These are phyloP conservation scores for Chlorodrepanis virens DNA, from an alignment of 2,113 vertebrate genomes.

Conservation along the genomic window DNA sequence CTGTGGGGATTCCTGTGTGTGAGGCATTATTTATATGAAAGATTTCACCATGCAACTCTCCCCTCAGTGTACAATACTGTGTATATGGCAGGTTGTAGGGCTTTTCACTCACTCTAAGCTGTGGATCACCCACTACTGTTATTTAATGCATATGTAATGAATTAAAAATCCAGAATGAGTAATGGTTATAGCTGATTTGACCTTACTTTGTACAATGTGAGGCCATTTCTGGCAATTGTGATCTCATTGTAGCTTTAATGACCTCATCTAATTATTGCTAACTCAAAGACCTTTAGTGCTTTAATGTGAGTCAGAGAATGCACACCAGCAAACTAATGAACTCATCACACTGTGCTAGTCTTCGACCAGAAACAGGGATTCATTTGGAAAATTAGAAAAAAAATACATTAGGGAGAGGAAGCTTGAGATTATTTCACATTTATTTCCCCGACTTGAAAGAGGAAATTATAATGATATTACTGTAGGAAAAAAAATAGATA, in stretches of 20 bases:
- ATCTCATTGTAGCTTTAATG: conserved; percentile 76
- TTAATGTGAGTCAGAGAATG: conserved; percentile 64
- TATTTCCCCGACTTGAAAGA: conserved; percentile 58
- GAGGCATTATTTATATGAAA: background rate
- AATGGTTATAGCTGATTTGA: conserved; percentile 72
- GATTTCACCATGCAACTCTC: background rate
- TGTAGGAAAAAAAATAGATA: background rate
- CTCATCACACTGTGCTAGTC: conserved; percentile 49
- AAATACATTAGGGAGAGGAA: conserved; percentile 59
- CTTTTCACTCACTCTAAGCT: background rate
- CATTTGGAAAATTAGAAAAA: conserved; percentile 68
- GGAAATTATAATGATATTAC: conserved; percentile 45
- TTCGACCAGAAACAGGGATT: conserved; percentile 69
- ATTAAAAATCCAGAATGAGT: conserved; percentile 44
- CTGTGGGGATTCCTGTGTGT: background rate
- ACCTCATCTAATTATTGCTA: conserved; percentile 76
- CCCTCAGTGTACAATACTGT: background rate
- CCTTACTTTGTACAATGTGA: conserved; percentile 63
- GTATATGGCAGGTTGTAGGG: background rate
- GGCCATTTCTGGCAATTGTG: conserved; percentile 66
- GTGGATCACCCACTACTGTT: conserved; percentile 3
- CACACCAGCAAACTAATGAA: conserved; percentile 69
- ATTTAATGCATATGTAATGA: conserved; percentile 56
- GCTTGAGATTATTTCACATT: conserved; percentile 57
- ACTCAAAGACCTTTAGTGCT: conserved; percentile 63